Evolutionary conservation across 1,140 invertebrate genomes (phyloP).

Genomic region (Plodia interpunctella): DNA sequence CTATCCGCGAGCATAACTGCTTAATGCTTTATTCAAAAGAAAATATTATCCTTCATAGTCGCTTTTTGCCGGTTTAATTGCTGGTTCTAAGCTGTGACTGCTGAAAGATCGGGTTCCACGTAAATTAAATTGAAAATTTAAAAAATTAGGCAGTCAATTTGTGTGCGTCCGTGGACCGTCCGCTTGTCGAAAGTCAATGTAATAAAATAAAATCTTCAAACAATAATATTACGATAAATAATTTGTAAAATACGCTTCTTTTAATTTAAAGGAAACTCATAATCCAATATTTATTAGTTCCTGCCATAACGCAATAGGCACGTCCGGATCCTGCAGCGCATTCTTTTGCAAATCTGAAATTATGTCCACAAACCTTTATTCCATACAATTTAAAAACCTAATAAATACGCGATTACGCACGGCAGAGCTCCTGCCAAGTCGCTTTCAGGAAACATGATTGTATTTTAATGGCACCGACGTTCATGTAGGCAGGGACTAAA

Average conservation of each 20-base stretch:
- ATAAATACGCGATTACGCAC: background rate
- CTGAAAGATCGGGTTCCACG: no score
- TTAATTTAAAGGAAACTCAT: background rate
- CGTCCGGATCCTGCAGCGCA: background rate
- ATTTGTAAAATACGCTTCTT: no score
- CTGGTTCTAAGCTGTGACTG: no score
- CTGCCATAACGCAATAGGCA: background rate
- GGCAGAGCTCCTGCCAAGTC: background rate
- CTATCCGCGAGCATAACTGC: no score
- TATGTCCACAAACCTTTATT: background rate
- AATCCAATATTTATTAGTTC: background rate
- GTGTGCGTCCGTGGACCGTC: no score
- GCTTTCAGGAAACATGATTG: conserved; percentile 2
- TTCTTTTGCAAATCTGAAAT: background rate
- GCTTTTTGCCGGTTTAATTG: no score
- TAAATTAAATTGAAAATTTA: no score
- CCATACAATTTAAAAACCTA: background rate
- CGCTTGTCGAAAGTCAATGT: no score
- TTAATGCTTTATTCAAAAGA: no score
- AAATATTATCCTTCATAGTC: no score
- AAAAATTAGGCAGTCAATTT: no score
- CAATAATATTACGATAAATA: background rate
- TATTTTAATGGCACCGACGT: conserved; percentile 4
- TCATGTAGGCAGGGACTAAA: conserved; percentile 1
- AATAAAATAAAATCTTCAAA: no score